These are phyloP conservation scores for Enteromius paludinosus DNA, from an alignment of 2,797 vertebrate genomes.

Conservation along the genomic window DNA sequence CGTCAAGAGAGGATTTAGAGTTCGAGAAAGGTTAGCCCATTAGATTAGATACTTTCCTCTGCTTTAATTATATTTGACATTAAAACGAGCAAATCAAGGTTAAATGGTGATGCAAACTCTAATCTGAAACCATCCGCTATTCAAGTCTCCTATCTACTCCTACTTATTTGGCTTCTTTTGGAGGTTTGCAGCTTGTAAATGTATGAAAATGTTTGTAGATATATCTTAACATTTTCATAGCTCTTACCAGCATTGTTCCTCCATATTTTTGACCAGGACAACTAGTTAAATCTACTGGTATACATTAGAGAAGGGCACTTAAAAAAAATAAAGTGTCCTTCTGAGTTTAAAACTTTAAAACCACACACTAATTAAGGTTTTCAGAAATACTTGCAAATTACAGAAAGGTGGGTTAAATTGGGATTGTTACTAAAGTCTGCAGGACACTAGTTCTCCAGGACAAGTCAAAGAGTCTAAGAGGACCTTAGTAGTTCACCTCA, in stretches of 20 bases:
- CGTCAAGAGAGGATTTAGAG: slow-evolving; percentile 58
- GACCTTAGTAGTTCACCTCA: background rate
- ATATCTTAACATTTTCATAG: background rate
- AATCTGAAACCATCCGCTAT: slow-evolving; percentile 46
- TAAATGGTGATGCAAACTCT: slow-evolving; percentile 51
- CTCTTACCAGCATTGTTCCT: background rate
- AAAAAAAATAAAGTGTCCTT: background rate
- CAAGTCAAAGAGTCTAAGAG: background rate
- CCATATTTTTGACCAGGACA: background rate
- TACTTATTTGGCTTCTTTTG: background rate
- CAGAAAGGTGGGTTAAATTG: background rate
- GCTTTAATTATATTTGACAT: slow-evolving; percentile 40
- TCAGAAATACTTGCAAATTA: background rate
- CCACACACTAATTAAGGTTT: background rate
- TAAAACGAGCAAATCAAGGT: slow-evolving; percentile 55
- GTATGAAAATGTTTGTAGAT: background rate
- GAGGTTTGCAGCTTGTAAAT: background rate
- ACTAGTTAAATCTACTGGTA: background rate
- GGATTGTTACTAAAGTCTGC: background rate
- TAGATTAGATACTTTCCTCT: slow-evolving; percentile 49
- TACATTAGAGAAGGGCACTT: background rate
- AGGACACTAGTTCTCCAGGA: background rate
- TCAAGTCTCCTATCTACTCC: background rate
- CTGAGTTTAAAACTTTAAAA: background rate
- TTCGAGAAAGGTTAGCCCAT: slow-evolving; percentile 63